These are phyloP conservation scores for Platerodrilus igneus DNA, from an alignment of 2,888 invertebrate genomes.

Conservation along the genomic window DNA sequence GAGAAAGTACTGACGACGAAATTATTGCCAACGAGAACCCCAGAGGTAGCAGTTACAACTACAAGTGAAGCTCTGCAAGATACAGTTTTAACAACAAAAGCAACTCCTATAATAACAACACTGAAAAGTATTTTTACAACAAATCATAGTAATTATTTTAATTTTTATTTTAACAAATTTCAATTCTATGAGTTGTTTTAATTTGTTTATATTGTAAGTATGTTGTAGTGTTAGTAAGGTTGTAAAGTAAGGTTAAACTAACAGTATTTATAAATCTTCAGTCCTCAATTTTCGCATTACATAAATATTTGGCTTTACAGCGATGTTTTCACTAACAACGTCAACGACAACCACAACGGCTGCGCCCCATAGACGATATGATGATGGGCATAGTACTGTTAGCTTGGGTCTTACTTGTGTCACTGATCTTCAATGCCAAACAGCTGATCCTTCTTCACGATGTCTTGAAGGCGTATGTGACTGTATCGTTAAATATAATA, in stretches of 20 bases:
- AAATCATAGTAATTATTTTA: slow-evolving; percentile 34
- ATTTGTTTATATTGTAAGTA: too few relatives aligned
- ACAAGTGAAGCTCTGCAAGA: slow-evolving; percentile 11
- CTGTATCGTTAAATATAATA: slow-evolving; percentile 59
- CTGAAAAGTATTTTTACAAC: slow-evolving; percentile 35
- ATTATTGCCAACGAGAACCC: slow-evolving; percentile 11
- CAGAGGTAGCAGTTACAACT: slow-evolving; percentile 21
- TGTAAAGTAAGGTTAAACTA: background rate
- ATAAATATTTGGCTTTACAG: too few relatives aligned
- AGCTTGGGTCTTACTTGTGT: slow-evolving; percentile 75
- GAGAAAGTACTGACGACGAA: slow-evolving; percentile 15
- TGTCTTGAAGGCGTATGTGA: slow-evolving; percentile 76
- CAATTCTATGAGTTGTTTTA: slow-evolving; percentile 23
- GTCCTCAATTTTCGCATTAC: too few relatives aligned
- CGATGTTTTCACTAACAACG: too few relatives aligned
- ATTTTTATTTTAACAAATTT: slow-evolving; percentile 20
- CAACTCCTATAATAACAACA: slow-evolving; percentile 40
- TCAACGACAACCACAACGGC: slow-evolving; percentile 35
- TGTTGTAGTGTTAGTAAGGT: too few relatives aligned
- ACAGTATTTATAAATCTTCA: too few relatives aligned
- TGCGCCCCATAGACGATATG: slow-evolving; percentile 41
- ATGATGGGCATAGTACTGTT: slow-evolving; percentile 53
- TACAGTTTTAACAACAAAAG: slow-evolving; percentile 32
- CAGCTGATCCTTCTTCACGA: slow-evolving; percentile 71
- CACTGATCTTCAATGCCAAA: slow-evolving; percentile 72